A percentile compares a stretch with the other conserved stretches of the same genome.
phyloP scores from a whole-genome alignment of 1,140 invertebrate genomes.

The Drosophila dunni region DNA sequence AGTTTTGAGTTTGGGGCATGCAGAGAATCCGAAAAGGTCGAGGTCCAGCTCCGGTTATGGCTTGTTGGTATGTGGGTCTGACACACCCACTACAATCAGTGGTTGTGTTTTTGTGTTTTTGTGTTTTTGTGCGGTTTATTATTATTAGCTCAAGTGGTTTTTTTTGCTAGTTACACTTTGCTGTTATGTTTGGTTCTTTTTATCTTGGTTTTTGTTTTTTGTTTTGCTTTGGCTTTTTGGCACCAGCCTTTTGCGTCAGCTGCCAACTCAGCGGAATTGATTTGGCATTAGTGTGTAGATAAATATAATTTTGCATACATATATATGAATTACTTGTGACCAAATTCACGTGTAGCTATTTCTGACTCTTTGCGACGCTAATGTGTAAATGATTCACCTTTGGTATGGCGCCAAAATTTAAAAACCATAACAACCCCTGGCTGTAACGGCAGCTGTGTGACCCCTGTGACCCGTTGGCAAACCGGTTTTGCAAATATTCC shows the following conservation, averaged over 20 bases:
- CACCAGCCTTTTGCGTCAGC: slow-evolving; percentile 21
- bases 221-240: slow-evolving; percentile 32
- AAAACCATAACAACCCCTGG: slow-evolving; percentile 31
- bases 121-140: background rate
- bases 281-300: background rate
- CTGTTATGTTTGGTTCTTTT: slow-evolving; percentile 13
- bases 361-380: background rate
- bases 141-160: slow-evolving; percentile 26
- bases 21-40: background rate
- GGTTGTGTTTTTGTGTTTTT: background rate
- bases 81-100: slow-evolving; percentile 36
- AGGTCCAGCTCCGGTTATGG: background rate
- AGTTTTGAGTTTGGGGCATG: background rate
- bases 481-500: slow-evolving; percentile 39
- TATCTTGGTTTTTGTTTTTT: slow-evolving; percentile 9
- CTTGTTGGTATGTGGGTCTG: background rate
- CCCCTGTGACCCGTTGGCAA: slow-evolving; percentile 1
- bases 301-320: too few relatives aligned
- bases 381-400: slow-evolving; percentile 8
- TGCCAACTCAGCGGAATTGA: slow-evolving; percentile 35
- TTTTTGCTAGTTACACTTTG: slow-evolving; percentile 17
- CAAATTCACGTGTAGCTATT: slow-evolving; percentile 15
- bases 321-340: background rate
- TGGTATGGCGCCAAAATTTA: slow-evolving; percentile 27
- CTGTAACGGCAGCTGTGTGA: slow-evolving; percentile 27